phyloP scores from a whole-genome alignment of 2,113 vertebrate genomes.

The Epinephelus cyanopodus region DNA sequence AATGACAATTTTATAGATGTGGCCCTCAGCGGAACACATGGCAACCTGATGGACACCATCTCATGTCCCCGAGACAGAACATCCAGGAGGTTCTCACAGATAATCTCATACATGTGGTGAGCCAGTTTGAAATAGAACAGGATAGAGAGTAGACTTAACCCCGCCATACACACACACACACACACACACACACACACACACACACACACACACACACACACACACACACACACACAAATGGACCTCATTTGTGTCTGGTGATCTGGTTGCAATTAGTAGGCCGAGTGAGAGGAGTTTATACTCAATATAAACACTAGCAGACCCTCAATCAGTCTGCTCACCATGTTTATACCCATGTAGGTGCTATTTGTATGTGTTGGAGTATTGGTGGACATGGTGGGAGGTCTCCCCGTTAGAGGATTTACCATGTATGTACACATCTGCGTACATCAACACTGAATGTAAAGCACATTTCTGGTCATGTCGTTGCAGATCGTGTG shows the following conservation, averaged over 20 bases:
- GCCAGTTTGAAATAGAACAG: constrained; percentile 51
- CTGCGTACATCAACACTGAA: neutral
- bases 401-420: constrained; percentile 51
- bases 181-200: constrained; percentile 4
- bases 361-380: constrained; percentile 25
- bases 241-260: constrained; percentile 7
- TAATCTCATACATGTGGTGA: constrained; percentile 51
- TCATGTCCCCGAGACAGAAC: constrained; percentile 17
- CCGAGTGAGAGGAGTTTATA: constrained; percentile 69
- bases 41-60: constrained; percentile 1
- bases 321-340: constrained; percentile 43
- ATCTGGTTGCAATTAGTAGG: constrained; percentile 75
- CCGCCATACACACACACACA: neutral
- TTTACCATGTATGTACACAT: constrained; percentile 29
- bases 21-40: constrained; percentile 42
- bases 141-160: constrained; percentile 48
- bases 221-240: neutral
- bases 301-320: constrained; percentile 66
- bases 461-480: constrained; percentile 15
- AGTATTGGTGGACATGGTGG: constrained; percentile 28
- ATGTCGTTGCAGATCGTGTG: neutral
- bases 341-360: constrained; percentile 67
- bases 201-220: constrained; percentile 18
- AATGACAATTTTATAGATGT: constrained; percentile 4
- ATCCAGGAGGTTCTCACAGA: constrained; percentile 22